Evolutionary conservation across 2,888 invertebrate species (phyloP), one percentile per base, ranked within the genome.

Genomic region (Idaea straminata): DNA sequence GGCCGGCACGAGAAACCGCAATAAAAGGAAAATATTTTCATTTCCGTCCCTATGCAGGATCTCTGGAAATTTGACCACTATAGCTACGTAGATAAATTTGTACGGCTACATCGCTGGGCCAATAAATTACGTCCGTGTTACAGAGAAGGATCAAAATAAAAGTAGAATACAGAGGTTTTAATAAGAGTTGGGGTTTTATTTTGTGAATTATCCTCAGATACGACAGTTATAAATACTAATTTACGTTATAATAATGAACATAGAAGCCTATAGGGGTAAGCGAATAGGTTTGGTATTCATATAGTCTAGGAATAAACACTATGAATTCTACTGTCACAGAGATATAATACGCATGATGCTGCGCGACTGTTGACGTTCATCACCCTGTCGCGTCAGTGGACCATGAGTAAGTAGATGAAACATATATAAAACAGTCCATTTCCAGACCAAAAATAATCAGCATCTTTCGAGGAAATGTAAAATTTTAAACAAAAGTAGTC

Each of bases 21-120:
- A 84, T 84, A 84, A 85, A 87, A 85, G 83, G 84, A 83, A 88
- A 89, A 88, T 88, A 88, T 87, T 87, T 85, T 83, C 84, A 79
- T 80, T 83, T 75, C 72, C 72, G 73, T 68, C 71, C 64, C 71
- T 47, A 61, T 64, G 65, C 63, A 63, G 62, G 67, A 66, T 69
- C 64, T 63, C 66, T 64, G 66, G 66, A 67, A 66, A 66, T 68
- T 68, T 61, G 64, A 13, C 34, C 47, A 47, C 47, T 63, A 36
- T 16, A 35, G 25, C 16, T 59, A 25, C 34, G 34, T 59, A 58
- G 4, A 15, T 58, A 58, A 15, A 4, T 47, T 57, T 57, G 57
- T 5, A 57, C 1, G 25, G 57, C 7, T 15, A 36, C n/a, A 57
- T 16, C 57, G n/a, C 13, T 35, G n/a, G 35, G 61, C 35, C 15